Percentiles rank a stretch among this genome's conserved stretches.
Evolutionary conservation across 2,888 invertebrate species (phyloP).

Genomic region (Neoaliturus tenellus): DNA sequence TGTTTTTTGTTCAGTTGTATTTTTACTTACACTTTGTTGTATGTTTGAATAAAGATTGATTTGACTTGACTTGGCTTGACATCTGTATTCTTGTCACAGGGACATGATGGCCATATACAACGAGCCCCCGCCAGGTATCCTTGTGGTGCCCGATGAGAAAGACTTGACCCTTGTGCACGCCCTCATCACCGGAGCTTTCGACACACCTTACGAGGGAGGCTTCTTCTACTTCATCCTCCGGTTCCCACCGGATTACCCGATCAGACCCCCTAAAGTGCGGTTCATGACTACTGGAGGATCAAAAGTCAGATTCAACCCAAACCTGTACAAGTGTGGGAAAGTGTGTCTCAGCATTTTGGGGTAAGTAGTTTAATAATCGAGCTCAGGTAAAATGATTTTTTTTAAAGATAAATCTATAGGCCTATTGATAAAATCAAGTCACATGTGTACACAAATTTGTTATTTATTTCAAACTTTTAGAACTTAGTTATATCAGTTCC

Average conservation of each 20-base stretch:
- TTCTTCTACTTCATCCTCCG: conserved; percentile 75
- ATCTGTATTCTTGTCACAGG: conserved; percentile 72
- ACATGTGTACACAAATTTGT: too few relatives aligned
- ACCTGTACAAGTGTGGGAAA: conserved; percentile 78
- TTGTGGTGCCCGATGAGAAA: conserved; percentile 75
- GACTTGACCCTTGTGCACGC: conserved; percentile 76
- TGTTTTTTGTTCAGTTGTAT: too few relatives aligned
- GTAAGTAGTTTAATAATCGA: too few relatives aligned
- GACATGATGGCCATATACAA: conserved; percentile 76
- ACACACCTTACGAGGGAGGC: conserved; percentile 78
- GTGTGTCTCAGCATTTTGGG: conserved; percentile 76
- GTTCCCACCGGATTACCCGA: conserved; percentile 76
- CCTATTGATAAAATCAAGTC: too few relatives aligned
- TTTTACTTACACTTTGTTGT: too few relatives aligned
- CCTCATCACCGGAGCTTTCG: conserved; percentile 76
- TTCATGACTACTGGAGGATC: conserved; percentile 78
- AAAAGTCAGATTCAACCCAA: conserved; percentile 78
- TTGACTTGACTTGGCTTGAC: too few relatives aligned
- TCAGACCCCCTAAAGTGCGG: conserved; percentile 76
- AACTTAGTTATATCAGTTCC: too few relatives aligned
- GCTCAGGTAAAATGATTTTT: too few relatives aligned
- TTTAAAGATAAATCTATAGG: too few relatives aligned
- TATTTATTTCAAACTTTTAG: too few relatives aligned
- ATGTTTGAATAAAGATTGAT: too few relatives aligned
- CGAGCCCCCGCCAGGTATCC: conserved; percentile 77